Base-by-base conservation (phyloP, 2,888 invertebrate species). In the Hydrotaea diabolus region DNA sequence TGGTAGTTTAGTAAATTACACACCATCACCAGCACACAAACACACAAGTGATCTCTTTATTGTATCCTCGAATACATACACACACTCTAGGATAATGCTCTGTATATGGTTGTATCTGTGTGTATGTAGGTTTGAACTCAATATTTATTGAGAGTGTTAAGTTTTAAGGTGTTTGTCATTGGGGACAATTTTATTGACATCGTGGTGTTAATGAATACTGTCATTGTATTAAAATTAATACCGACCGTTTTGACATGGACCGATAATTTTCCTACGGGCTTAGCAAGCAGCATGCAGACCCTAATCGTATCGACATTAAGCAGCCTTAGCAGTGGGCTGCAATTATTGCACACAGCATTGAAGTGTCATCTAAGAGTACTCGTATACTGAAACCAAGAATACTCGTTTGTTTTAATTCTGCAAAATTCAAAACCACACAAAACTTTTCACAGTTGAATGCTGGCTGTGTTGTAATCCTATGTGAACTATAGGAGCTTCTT, bases 151-250 rank as follows among this genome's bases (percentile, higher is more conserved):
- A 55, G 55, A 73, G 73, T 66, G 72, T 59, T 79, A 43, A 59
- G 49, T 76, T 9, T 31, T 55, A n/a, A 66, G 64, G 43, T 64
- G 55, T 55, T 76, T 64, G 31, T 13, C 21, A 46, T 39, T 11
- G 46, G 39, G 39, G 21, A n/a, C 15, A 49, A 75, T 46, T 59
- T 13, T 73, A 59, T 73, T 66, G 72, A 73, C 76, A 73, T 72
- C 66, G 7, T 26, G 39, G 73, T 66, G 64, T 66, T 79, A 76
- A 83, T 79, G 72, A 59, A 76, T 79, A 66, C 57, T 57, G 57
- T 76, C 57, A 79, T 73, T 73, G 72, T 19, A 72, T 73, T 79
- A 55, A 79, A 64, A 76, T 78, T 78, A 82, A 78, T 75, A 36
- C 23, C 46, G 17, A 39, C 19, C 55, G 21, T 43, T 31, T 39